Conservation (phyloP, 2,797 vertebrate genomes). For the Pangasius djambal region DNA sequence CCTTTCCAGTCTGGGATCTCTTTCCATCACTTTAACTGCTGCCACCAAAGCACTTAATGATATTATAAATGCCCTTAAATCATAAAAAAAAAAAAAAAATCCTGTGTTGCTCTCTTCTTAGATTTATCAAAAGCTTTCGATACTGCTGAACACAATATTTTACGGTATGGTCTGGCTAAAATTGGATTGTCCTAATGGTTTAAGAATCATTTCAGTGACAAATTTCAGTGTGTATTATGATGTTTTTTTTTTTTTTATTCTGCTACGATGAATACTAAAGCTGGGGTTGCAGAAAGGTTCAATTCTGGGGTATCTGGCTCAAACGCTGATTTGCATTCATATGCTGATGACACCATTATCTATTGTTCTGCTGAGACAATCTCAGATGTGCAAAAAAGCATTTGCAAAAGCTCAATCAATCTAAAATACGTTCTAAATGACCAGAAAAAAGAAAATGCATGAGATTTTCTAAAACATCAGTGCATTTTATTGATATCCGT, state of each 20-base stretch:
- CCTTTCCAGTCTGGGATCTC: background rate
- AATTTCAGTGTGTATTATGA: background rate
- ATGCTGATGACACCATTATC: background rate
- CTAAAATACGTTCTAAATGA: background rate
- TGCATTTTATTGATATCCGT: background rate
- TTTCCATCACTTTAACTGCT: background rate
- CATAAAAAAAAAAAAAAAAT: background rate
- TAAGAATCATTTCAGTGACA: background rate
- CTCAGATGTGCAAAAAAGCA: background rate
- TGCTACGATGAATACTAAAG: background rate
- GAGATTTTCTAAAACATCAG: background rate
- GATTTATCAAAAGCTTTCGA: background rate
- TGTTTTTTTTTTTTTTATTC: background rate
- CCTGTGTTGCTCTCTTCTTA: background rate
- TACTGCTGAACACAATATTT: background rate
- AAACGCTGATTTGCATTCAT: background rate
- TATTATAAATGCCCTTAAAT: background rate
- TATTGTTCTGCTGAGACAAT: background rate
- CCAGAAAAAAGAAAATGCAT: background rate
- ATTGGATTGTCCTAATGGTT: background rate
- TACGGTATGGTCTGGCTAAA: background rate
- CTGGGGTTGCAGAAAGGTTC: background rate
- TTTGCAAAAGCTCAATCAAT: background rate
- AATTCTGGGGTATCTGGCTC: background rate
- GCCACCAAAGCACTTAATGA: slow-evolving; percentile 5